Conservation (phyloP, 2,888 invertebrate species). For the Lithophane semibrunnea region DNA sequence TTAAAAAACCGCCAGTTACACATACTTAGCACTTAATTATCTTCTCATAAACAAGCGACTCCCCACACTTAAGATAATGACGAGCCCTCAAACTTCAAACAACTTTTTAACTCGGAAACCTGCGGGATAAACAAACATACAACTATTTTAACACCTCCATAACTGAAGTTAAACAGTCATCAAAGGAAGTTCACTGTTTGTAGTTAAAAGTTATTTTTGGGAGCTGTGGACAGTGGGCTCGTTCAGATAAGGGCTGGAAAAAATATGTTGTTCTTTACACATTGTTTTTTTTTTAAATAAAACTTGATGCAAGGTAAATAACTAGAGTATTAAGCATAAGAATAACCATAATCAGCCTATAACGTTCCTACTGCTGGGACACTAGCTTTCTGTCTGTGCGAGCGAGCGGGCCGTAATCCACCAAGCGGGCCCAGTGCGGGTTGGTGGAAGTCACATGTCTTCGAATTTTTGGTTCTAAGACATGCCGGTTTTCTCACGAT, state of each 20-base stretch:
- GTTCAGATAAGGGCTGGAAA: slow-evolving; percentile 3
- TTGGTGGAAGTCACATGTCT: neutral
- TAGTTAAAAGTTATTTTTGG: slow-evolving; percentile 72
- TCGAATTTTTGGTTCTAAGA: neutral
- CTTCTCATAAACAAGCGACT: slow-evolving; percentile 45
- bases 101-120: slow-evolving; percentile 53
- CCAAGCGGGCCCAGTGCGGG: neutral
- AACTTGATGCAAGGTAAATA: neutral
- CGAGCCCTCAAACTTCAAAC: slow-evolving; percentile 51
- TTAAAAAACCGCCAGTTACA: slow-evolving; percentile 32
- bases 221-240: slow-evolving; percentile 38
- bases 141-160: slow-evolving; percentile 68
- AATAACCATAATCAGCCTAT: neutral
- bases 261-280: too few species aligned
- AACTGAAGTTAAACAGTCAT: slow-evolving; percentile 59
- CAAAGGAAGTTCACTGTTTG: slow-evolving; percentile 70
- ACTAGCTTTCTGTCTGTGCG: neutral
- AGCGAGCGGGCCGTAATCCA: neutral
- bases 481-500: neutral
- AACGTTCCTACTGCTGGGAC: neutral
- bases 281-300: too few species aligned
- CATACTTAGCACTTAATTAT: slow-evolving; percentile 52
- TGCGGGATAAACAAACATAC: slow-evolving; percentile 62
- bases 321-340: neutral
- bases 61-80: slow-evolving; percentile 47